Conservation (phyloP, 2,888 invertebrate genomes). For the Eudemis profundana region DNA sequence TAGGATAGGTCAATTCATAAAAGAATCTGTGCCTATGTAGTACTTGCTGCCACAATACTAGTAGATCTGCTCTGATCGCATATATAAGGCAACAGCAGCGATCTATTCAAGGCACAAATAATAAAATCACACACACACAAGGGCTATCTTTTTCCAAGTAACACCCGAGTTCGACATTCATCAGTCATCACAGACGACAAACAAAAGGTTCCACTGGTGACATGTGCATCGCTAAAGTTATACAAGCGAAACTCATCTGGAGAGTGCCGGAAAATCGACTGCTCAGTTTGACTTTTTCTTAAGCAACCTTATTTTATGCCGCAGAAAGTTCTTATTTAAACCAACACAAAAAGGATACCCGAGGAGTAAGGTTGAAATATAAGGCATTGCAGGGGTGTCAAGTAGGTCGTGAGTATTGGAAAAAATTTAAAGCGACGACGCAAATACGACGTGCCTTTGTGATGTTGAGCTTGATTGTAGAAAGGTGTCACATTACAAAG, state of each 20-base stretch:
- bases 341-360: not conserved
- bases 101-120: no score
- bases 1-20: no score
- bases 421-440: slow-evolving; percentile 1
- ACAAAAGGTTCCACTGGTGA: slow-evolving; percentile 25
- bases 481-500: not conserved
- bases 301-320: not conserved
- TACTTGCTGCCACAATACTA: no score
- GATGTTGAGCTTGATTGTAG: not conserved
- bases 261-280: slow-evolving; percentile 30
- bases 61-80: no score
- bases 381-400: slow-evolving; percentile 9
- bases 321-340: slow-evolving; percentile 4
- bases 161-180: not conserved
- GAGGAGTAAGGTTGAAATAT: slow-evolving; percentile 5
- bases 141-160: not conserved
- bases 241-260: slow-evolving; percentile 30
- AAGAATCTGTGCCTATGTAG: no score
- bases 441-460: not conserved
- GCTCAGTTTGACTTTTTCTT: not conserved
- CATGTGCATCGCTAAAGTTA: slow-evolving; percentile 21
- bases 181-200: slow-evolving; percentile 20
- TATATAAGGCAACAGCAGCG: no score
- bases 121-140: no score
- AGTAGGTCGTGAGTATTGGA: slow-evolving; percentile 32